Conservation (phyloP, 1,140 invertebrate genomes). For the Apis florea region DNA sequence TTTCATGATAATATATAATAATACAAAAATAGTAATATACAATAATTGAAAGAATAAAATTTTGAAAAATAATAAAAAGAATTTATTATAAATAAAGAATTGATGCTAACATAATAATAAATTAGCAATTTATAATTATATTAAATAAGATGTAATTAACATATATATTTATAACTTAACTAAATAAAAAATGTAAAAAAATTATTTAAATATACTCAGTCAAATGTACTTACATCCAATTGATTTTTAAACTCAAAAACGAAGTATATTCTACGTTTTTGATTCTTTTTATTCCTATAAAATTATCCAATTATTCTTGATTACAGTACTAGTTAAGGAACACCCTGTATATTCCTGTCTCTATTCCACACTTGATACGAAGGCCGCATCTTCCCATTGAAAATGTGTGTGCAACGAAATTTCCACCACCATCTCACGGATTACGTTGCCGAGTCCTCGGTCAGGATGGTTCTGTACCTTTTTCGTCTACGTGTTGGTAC, state of each 20-base stretch:
- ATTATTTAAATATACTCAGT: no score
- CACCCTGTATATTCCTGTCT: not conserved
- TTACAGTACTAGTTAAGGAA: not conserved
- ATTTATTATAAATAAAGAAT: not conserved
- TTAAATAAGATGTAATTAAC: not conserved
- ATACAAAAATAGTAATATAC: no score
- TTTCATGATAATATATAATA: no score
- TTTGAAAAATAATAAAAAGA: no score
- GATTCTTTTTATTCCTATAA: not conserved
- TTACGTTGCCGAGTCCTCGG: slow-evolving; percentile 11
- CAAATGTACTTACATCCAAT: no score
- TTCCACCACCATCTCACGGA: not conserved
- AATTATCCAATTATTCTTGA: no score
- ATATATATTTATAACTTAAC: not conserved
- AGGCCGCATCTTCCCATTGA: not conserved
- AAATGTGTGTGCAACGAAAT: not conserved
- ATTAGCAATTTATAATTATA: no score
- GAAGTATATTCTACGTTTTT: not conserved
- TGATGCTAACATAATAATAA: not conserved
- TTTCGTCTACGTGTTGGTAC: slow-evolving; percentile 43
- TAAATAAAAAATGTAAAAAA: not conserved
- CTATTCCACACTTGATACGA: not conserved
- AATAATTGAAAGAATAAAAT: no score
- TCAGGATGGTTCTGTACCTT: slow-evolving; percentile 15
- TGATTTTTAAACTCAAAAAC: not conserved